phyloP scores from a whole-genome alignment of 2,113 vertebrate species.

The Phrynocephalus versicolor region DNA sequence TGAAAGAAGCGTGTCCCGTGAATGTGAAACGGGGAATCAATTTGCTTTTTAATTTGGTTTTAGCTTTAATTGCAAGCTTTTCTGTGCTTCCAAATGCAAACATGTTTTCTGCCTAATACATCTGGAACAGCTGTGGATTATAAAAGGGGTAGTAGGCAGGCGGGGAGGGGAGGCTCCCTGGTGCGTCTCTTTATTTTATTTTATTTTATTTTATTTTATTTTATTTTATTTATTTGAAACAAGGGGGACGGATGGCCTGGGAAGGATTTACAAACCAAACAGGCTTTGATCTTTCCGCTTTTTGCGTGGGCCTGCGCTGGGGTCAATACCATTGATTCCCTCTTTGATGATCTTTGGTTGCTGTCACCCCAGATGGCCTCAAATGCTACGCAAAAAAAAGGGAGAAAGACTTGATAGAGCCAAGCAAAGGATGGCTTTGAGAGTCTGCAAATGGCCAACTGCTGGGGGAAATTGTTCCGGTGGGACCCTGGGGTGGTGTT shows the following conservation, averaged over 20 bases:
- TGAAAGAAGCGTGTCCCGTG: background rate
- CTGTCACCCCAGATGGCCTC: background rate
- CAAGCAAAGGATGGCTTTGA: rapidly evolving
- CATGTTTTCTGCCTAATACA: background rate
- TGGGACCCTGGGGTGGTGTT: background rate
- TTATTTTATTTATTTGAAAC: slow-evolving; percentile 13
- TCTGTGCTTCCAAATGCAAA: slow-evolving; percentile 38
- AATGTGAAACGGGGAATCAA: background rate
- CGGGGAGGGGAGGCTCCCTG: background rate
- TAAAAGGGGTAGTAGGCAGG: slow-evolving; percentile 35
- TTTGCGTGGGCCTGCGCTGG: background rate
- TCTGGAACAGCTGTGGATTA: slow-evolving; percentile 24
- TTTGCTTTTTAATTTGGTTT: slow-evolving; percentile 47
- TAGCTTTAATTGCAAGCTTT: slow-evolving; percentile 53
- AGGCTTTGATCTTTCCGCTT: background rate
- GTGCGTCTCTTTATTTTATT: background rate
- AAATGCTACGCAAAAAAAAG: rapidly evolving
- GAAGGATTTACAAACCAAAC: background rate
- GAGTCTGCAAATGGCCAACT: background rate
- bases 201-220: no score
- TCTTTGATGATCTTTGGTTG: background rate
- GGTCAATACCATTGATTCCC: background rate
- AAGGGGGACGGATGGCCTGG: background rate
- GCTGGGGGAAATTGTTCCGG: rapidly evolving
- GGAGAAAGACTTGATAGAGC: background rate